A percentile compares a stretch with the other conserved stretches of the same genome.
These are phyloP conservation scores for Synodontis membranacea DNA, from an alignment of 2,113 vertebrate species.

Conservation along the genomic window DNA sequence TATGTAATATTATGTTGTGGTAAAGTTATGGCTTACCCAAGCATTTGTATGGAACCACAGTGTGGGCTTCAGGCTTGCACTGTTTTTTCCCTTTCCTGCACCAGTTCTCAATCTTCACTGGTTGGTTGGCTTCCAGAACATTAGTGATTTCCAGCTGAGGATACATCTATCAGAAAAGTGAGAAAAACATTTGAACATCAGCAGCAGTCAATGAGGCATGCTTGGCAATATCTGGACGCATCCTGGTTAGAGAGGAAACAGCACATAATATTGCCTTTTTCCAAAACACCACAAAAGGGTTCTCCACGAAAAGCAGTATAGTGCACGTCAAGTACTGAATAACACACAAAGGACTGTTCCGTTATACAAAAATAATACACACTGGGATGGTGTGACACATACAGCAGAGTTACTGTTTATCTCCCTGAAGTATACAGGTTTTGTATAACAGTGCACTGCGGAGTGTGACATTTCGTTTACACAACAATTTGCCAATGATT, in stretches of 20 bases:
- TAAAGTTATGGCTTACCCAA: slow-evolving; percentile 85
- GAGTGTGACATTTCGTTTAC: background rate
- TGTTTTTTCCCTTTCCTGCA: slow-evolving; percentile 89
- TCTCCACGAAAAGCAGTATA: background rate
- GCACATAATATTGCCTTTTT: slow-evolving; percentile 1
- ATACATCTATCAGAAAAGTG: slow-evolving; percentile 79
- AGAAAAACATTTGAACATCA: background rate
- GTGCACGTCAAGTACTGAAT: background rate
- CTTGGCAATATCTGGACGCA: slow-evolving; percentile 55
- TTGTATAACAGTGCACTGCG: background rate
- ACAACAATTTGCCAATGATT: background rate
- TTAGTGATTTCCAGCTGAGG: slow-evolving; percentile 96
- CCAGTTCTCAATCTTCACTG: slow-evolving; percentile 89
- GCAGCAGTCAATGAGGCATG: background rate
- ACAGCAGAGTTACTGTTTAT: background rate
- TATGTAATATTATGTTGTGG: no score
- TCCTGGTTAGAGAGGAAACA: slow-evolving; percentile 61
- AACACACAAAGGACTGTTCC: background rate
- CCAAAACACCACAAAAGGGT: background rate
- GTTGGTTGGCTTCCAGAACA: slow-evolving; percentile 91
- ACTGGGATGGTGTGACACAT: background rate
- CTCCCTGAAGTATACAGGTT: background rate
- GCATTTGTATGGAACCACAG: slow-evolving; percentile 93
- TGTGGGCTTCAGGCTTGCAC: slow-evolving; percentile 86
- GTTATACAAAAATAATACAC: background rate